Evolutionary conservation across 2,888 invertebrate species (phyloP).

Genomic region (Protonemura montana): DNA sequence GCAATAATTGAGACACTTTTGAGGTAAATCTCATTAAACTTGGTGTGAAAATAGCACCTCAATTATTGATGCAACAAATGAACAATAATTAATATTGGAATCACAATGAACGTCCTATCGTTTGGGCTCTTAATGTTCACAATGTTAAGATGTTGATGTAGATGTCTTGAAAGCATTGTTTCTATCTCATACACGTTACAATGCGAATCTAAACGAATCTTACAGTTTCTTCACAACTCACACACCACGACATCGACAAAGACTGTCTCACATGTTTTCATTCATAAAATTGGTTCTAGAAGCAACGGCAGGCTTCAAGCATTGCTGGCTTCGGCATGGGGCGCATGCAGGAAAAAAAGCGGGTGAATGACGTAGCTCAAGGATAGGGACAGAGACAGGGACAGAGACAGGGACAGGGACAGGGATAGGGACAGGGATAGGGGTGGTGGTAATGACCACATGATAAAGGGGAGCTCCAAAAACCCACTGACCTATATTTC

Average conservation of each 20-base stretch:
- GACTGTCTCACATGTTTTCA: conserved; percentile 27
- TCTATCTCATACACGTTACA: not conserved
- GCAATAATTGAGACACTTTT: no score
- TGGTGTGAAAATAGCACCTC: no score
- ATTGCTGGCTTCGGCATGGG: not conserved
- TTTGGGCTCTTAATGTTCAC: no score
- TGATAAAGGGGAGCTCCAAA: conserved; percentile 43
- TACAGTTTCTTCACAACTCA: not conserved
- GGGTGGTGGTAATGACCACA: conserved; percentile 46
- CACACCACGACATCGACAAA: not conserved
- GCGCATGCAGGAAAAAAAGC: conserved; percentile 35
- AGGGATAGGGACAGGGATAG: not conserved
- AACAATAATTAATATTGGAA: no score
- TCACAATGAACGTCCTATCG: no score
- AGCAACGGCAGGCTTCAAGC: not conserved
- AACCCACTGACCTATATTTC: conserved; percentile 46
- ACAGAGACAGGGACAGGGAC: conserved; percentile 9
- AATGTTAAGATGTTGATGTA: no score
- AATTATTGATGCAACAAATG: no score
- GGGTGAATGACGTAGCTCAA: not conserved
- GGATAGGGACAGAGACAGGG: not conserved
- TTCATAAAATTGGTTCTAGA: conserved; percentile 46
- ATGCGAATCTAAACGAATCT: not conserved
- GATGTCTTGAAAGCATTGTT: no score
- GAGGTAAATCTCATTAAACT: no score